phyloP scores from a whole-genome alignment of 2,797 vertebrate genomes.

The Eleutherodactylus coqui region DNA sequence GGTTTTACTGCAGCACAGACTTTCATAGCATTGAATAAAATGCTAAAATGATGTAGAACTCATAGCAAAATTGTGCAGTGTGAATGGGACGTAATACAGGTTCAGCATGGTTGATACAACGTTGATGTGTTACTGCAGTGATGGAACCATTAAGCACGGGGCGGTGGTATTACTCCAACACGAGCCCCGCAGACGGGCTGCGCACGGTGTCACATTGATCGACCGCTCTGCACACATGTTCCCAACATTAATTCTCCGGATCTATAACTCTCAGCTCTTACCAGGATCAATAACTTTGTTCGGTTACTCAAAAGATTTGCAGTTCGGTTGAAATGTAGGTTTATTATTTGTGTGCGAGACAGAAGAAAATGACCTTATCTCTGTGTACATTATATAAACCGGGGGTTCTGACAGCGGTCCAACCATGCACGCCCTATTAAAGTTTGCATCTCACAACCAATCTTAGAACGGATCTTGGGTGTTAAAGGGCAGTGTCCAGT shows the following conservation, averaged over 20 bases:
- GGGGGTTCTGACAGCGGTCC: too few species aligned
- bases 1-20: too few species aligned
- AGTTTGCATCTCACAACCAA: too few species aligned
- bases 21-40: too few species aligned
- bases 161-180: background rate
- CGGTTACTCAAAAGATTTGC: background rate
- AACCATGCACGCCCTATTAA: background rate
- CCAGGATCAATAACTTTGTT: background rate
- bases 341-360: background rate
- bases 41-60: too few species aligned
- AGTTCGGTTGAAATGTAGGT: background rate
- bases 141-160: background rate
- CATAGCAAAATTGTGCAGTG: too few species aligned
- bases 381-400: background rate
- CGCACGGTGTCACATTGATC: background rate
- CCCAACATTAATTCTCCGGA: background rate
- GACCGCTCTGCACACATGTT: background rate
- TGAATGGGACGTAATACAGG: too few species aligned
- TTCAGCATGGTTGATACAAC: too few species aligned
- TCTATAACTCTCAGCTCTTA: background rate
- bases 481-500: too few species aligned
- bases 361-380: background rate
- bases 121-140: background rate
- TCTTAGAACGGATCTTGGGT: too few species aligned
- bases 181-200: background rate